These are phyloP conservation scores for Tenthredo mesomela DNA, from an alignment of 2,888 invertebrate genomes.

Conservation along the genomic window DNA sequence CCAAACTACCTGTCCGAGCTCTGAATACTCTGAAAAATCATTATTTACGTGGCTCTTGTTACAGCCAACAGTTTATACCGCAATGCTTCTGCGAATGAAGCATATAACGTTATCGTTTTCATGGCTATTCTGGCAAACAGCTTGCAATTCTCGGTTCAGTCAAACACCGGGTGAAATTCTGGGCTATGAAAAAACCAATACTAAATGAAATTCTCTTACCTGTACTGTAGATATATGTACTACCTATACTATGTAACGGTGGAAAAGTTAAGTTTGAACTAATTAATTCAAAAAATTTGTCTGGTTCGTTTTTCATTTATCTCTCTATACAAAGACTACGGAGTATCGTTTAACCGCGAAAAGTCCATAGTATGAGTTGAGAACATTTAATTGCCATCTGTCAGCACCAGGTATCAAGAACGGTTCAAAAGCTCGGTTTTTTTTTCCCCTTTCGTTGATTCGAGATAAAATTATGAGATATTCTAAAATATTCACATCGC, in stretches of 20 bases:
- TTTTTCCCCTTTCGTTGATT: background rate
- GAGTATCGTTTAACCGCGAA: background rate
- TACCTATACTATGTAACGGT: background rate
- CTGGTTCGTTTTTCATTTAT: background rate
- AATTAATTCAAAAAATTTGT: background rate
- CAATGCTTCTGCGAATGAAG: conserved; percentile 40
- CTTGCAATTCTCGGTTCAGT: conserved; percentile 28
- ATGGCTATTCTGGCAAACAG: conserved; percentile 19
- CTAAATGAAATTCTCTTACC: background rate
- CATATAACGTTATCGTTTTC: conserved; percentile 39
- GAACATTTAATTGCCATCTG: background rate
- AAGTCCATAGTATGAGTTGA: background rate
- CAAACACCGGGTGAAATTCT: background rate
- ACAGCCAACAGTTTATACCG: conserved; percentile 28
- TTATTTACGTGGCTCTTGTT: background rate
- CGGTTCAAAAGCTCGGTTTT: background rate
- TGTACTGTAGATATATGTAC: background rate
- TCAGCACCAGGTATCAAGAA: background rate
- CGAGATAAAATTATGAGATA: background rate
- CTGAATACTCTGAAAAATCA: background rate
- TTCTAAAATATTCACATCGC: background rate
- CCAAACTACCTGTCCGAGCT: background rate
- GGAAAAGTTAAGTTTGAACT: background rate
- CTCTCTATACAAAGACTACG: background rate
- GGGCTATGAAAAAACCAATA: conserved; percentile 3